Conservation (phyloP, 1,140 invertebrate genomes). For the Diorhabda carinulata region DNA sequence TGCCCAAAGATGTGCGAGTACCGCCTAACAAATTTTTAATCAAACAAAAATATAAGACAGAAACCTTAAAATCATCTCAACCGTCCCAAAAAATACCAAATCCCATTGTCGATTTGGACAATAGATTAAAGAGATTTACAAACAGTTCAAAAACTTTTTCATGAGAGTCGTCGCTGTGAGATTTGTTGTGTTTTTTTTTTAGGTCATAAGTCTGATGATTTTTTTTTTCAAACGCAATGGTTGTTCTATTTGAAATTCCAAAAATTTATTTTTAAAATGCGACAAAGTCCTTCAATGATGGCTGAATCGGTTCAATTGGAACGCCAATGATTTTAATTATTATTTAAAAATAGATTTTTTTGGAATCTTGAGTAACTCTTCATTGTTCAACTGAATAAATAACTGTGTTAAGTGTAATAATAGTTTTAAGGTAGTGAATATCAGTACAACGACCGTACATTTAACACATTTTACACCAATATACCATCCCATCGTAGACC, state of each 20-base stretch:
- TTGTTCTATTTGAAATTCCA: not conserved
- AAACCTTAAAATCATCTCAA: not conserved
- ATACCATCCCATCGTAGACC: no score
- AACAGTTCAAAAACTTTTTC: conserved; percentile 2
- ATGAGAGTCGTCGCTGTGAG: not conserved
- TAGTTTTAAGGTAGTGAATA: no score
- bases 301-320: no score
- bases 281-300: not conserved
- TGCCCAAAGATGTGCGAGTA: not conserved
- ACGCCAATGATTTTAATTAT: no score
- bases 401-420: no score
- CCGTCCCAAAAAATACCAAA: not conserved
- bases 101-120: not conserved
- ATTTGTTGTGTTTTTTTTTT: not conserved
- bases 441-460: no score
- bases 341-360: no score
- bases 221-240: not conserved
- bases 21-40: not conserved
- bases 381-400: no score
- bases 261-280: not conserved
- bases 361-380: no score
- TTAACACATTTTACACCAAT: no score
- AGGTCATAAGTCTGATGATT: not conserved
- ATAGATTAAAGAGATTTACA: not conserved
- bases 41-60: conserved; percentile 2